Base-by-base conservation (phyloP, 2,113 vertebrate species). In the Smithornis capensis region DNA sequence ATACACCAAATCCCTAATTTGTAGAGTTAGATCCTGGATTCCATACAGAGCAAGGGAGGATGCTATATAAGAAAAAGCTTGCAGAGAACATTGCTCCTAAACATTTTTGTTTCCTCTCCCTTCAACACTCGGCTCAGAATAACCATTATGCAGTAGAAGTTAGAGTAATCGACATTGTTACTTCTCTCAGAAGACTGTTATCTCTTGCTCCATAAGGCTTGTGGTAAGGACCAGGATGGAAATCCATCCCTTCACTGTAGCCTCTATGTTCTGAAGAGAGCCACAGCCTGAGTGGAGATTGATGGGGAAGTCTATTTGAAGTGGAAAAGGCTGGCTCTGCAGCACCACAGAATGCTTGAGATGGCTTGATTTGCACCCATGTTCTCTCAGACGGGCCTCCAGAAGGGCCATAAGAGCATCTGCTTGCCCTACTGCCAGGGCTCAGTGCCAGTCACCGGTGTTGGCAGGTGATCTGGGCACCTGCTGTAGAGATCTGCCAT, bases 401-500 rank as follows among this genome's bases (percentile, higher is more conserved):
- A 49, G 49, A 95, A 73, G 33, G 17, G n/a, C 18, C 50, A 56
- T 7, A 50, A 67, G 47, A 79, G 25, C 67, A 38, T 81, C 35
- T 4, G 1, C 44, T 70, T 83, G 83, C 35, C 47, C 38, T 44
- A 29, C 23, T 83, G 31, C n/a, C 55, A 76, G 40, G 47, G 67
- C 49, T 79, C 45, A 87, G 50, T 0, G 0, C 37, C 82, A 92
- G 37, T 29, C 53, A 82, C 74, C 0, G 0, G 59, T 42, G 45
- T 21, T 89, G 71, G 68, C 89, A 81, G 44, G 56, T 2, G 1
- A 29, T 1, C 3, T 12, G 33, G 44, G 63, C 67, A 94, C 67
- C 87, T 94, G 82, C 65, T 87, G 33, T 25, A 90, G 69, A 64
- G 64, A 90, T 22, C 50, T 91, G 78, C 10, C 16, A 27, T 57